phyloP scores from a whole-genome alignment of 2,113 vertebrate species.

The Meles meles region DNA sequence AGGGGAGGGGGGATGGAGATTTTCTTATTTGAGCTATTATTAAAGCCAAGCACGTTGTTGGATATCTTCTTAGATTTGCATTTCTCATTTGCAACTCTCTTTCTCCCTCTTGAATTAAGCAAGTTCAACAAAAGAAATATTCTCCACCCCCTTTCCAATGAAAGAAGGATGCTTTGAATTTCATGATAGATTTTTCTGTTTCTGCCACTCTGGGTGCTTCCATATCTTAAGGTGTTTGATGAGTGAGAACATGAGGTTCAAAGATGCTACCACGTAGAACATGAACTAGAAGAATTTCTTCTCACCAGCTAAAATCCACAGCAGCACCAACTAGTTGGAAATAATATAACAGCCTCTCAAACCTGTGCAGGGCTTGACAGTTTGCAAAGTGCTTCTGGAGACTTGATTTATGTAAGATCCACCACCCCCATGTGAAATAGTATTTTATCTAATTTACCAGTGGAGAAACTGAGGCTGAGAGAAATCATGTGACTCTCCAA shows the following conservation, averaged over 20 bases:
- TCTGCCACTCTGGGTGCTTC: not conserved
- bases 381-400: not conserved
- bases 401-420: not conserved
- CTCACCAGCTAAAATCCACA: not conserved
- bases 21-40: not conserved
- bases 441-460: not conserved
- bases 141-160: not conserved
- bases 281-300: slow-evolving; percentile 36
- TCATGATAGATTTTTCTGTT: slow-evolving; percentile 7
- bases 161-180: slow-evolving; percentile 13
- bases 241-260: slow-evolving; percentile 55
- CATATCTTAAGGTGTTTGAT: slow-evolving; percentile 57
- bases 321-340: not conserved
- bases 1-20: not conserved
- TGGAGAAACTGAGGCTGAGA: slow-evolving; percentile 15
- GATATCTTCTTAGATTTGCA: not conserved
- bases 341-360: not conserved
- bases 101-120: slow-evolving; percentile 11
- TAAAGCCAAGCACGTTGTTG: not conserved
- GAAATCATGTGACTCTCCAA: not conserved
- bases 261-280: slow-evolving; percentile 21
- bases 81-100: slow-evolving; percentile 36
- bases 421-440: not conserved
- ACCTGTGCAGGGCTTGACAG: not conserved
- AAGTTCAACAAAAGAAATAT: slow-evolving; percentile 1